Percentiles rank a stretch among this genome's conserved stretches.
Evolutionary conservation across 2,888 invertebrate genomes (phyloP).

Genomic region (Oligia fasciuncula): DNA sequence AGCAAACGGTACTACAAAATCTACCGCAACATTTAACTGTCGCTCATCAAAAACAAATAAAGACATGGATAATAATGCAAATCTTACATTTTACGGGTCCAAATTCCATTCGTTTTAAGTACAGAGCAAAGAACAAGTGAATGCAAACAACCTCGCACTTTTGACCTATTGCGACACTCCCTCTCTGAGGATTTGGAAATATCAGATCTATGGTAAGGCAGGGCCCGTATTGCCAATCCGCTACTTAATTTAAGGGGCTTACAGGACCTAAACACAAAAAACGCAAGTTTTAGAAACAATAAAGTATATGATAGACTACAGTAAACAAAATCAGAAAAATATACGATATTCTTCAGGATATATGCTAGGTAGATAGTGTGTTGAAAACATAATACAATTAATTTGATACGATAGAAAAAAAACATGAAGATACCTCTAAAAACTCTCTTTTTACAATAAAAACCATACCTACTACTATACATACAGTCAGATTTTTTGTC

Average conservation of each 20-base stretch:
- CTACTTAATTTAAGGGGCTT: not conserved
- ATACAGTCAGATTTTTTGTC: too few relatives aligned
- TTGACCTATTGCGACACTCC: conserved; percentile 70
- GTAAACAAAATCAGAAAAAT: too few relatives aligned
- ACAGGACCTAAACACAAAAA: too few relatives aligned
- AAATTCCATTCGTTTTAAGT: conserved; percentile 37
- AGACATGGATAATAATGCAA: conserved; percentile 8
- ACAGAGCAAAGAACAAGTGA: conserved; percentile 55
- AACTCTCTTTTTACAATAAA: too few relatives aligned
- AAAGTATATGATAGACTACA: too few relatives aligned
- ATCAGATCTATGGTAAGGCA: conserved; percentile 50
- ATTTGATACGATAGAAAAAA: too few relatives aligned
- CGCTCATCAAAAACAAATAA: conserved; percentile 21
- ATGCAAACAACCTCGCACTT: conserved; percentile 63
- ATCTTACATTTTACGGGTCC: conserved; percentile 14
- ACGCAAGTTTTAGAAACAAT: too few relatives aligned
- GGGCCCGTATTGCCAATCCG: conserved; percentile 12
- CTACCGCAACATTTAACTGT: not conserved
- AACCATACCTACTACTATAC: too few relatives aligned
- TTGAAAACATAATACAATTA: too few relatives aligned
- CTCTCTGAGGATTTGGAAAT: conserved; percentile 49
- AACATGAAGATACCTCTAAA: too few relatives aligned
- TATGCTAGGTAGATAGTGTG: too few relatives aligned
- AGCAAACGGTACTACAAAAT: conserved; percentile 17
- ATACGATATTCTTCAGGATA: too few relatives aligned